phyloP scores from a whole-genome alignment of 1,140 invertebrate species.

The Triops cancriformis region DNA sequence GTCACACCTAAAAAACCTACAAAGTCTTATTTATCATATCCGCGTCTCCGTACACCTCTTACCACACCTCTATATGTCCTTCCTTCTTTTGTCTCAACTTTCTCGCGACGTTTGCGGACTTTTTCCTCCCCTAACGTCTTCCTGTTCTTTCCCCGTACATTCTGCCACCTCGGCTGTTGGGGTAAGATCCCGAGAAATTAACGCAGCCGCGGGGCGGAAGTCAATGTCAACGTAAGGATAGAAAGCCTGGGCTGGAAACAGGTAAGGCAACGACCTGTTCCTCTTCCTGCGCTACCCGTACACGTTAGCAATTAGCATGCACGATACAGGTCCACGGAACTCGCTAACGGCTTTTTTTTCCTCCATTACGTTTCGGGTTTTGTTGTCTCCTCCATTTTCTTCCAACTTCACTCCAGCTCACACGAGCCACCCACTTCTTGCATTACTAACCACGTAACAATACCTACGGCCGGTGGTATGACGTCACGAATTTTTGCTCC shows the following conservation, averaged over 20 bases:
- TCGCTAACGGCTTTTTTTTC: too few species aligned
- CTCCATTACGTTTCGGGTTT: too few species aligned
- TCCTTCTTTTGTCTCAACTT: not conserved
- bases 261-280: not conserved
- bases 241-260: not conserved
- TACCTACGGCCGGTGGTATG: too few species aligned
- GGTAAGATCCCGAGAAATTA: not conserved
- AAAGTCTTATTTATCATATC: not conserved
- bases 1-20: not conserved
- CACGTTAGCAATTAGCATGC: not conserved
- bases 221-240: slow-evolving; percentile 5
- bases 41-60: too few species aligned
- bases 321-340: not conserved
- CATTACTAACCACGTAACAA: too few species aligned
- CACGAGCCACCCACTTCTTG: too few species aligned
- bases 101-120: not conserved
- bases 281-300: not conserved
- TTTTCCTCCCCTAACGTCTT: not conserved
- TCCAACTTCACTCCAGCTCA: too few species aligned
- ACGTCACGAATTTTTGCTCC: too few species aligned
- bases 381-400: too few species aligned
- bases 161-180: not conserved
- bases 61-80: not conserved
- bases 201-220: not conserved
- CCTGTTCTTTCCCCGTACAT: not conserved